Percentiles rank a stretch among this genome's conserved stretches.
These are phyloP conservation scores for Darwinula stevensoni DNA, from an alignment of 2,888 invertebrate species.

Conservation along the genomic window DNA sequence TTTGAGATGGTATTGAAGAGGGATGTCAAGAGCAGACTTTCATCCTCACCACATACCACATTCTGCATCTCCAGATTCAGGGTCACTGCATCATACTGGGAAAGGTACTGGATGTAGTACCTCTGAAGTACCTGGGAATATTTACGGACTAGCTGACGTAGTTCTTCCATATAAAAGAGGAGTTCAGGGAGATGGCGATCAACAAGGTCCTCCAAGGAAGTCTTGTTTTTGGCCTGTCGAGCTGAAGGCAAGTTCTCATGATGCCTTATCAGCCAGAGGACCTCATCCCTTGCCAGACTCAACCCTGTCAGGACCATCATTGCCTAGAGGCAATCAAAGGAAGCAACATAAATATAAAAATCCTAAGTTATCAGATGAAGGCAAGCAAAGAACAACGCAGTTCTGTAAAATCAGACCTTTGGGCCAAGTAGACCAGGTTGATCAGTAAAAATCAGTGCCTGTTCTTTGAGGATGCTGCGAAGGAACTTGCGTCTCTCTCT, in stretches of 20 bases:
- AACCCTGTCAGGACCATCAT: conserved; percentile 85
- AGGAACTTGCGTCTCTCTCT: conserved; percentile 86
- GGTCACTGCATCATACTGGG: conserved; percentile 79
- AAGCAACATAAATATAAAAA: no score
- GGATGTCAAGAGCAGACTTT: conserved; percentile 71
- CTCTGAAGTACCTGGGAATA: conserved; percentile 90
- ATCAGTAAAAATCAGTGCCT: conserved; percentile 79
- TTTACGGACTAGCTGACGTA: conserved; percentile 63
- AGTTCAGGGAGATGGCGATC: conserved; percentile 89
- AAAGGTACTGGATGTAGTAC: conserved; percentile 87
- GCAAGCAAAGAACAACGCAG: no score
- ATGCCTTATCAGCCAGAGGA: conserved; percentile 82
- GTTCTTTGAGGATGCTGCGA: conserved; percentile 73
- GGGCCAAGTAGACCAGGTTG: conserved; percentile 93
- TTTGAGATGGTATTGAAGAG: conserved; percentile 60
- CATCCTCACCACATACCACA: conserved; percentile 67
- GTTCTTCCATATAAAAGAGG: conserved; percentile 90
- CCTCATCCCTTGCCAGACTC: conserved; percentile 84
- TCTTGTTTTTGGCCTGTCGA: conserved; percentile 36
- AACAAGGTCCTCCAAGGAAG: conserved; percentile 56
- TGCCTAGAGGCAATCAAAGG: no score
- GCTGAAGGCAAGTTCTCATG: conserved; percentile 78
- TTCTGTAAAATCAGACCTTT: no score
- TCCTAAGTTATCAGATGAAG: no score
- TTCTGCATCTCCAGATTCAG: conserved; percentile 42